Evolutionary conservation across 2,113 vertebrate genomes (phyloP).

Genomic region (Orientallactaga bullata): DNA sequence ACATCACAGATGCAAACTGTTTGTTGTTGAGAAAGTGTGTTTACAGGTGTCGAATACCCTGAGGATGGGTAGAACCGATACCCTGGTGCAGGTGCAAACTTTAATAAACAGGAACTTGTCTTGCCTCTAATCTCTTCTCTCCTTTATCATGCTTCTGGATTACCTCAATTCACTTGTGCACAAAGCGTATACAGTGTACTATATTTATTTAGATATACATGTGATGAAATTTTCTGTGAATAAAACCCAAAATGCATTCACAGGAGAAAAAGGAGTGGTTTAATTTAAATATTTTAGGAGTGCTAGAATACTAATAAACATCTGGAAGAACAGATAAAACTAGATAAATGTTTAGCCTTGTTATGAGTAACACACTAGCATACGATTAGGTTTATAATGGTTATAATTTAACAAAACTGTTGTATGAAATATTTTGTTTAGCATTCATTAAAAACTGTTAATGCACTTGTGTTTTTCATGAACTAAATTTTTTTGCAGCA

Average conservation of each 20-base stretch:
- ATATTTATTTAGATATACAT: conserved; percentile 71
- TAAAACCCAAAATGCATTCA: conserved; percentile 80
- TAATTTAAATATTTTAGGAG: conserved; percentile 81
- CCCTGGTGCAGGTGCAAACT: conserved; percentile 81
- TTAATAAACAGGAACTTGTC: conserved; percentile 78
- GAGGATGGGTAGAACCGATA: conserved; percentile 71
- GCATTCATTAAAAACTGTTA: conserved; percentile 91
- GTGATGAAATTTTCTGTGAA: conserved; percentile 72
- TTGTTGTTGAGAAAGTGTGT: conserved; percentile 80
- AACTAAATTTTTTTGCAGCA: conserved; percentile 87
- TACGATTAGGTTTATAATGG: conserved; percentile 88
- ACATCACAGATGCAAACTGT: conserved; percentile 76
- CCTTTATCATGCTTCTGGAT: conserved; percentile 78
- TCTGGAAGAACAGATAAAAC: conserved; percentile 87
- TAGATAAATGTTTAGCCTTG: conserved; percentile 88
- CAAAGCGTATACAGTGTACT: conserved; percentile 77
- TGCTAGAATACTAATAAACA: conserved; percentile 87
- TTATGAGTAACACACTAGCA: conserved; percentile 88
- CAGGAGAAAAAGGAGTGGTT: conserved; percentile 79
- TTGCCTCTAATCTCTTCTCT: conserved; percentile 81
- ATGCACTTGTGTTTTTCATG: conserved; percentile 88
- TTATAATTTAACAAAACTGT: conserved; percentile 90
- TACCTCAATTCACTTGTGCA: conserved; percentile 79
- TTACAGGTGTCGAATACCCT: conserved; percentile 80
- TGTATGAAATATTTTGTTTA: conserved; percentile 91